Evolutionary conservation across 1,140 invertebrate species (phyloP), one percentile per base, ranked within the genome.

Genomic region (Trichonephila inaurata): DNA sequence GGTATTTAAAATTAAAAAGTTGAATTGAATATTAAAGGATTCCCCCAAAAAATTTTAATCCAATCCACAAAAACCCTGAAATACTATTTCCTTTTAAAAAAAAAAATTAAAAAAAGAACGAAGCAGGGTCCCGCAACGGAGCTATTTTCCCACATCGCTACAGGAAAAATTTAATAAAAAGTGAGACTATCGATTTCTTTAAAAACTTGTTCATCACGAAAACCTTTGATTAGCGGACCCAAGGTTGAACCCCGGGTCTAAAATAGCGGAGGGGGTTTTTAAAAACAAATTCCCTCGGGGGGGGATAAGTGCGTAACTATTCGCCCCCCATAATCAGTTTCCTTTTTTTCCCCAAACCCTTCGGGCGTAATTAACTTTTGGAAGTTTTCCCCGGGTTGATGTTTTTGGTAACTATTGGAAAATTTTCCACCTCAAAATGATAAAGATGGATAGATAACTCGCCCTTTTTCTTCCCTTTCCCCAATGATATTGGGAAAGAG

Each of bases 331-430:
- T 69, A 69, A 69, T 69, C 66, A 69, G 66, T 24, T 28, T 24
- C 24, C n/a, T 69, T 69, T 69, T 24, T 69, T 69, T 69, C n/a
- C 66, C 24, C n/a, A n/a, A n/a, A n/a, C 66, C 66, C n/a, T 69
- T 69, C 28, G n/a, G 66, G n/a, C 66, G 66, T 69, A 69, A 66
- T 66, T 66, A 66, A 66, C 64, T 66, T 24, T 69, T 28, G n/a
- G 66, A 69, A 69, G 66, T 69, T 69, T 69, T 69, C 66, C 66
- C 66, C 66, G 64, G 64, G 66, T 69, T 24, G 21, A 24, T 69
- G 66, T 69, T 69, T 69, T 28, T n/a, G 66, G n/a, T 24, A 69
- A 69, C n/a, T 10, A 69, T 69, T 69, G n/a, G 66, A 69, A 69
- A 69, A 69, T 69, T 69, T 69, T 69, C 66, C 66, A 24, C 21